Base-by-base conservation (phyloP, 2,888 invertebrate species). In the Hyalella azteca region DNA sequence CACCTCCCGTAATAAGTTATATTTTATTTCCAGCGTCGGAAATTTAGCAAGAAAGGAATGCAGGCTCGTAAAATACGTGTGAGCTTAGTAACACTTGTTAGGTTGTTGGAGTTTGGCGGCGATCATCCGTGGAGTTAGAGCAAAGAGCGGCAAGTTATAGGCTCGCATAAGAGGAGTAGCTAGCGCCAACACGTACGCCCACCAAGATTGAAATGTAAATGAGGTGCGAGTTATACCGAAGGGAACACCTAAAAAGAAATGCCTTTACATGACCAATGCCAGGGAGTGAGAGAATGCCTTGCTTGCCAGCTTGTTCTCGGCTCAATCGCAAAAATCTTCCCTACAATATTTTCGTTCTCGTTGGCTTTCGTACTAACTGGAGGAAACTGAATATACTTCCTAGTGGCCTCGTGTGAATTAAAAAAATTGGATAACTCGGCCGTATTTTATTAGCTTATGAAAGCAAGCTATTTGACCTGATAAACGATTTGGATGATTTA, bases 241-340 rank as follows among this genome's bases (percentile, higher is more conserved):
- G 66, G 66, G 66, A 66, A 36, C 66, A 66, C 66, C 66, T 66
- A 66, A 66, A 66, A 66, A 66, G 66, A 66, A 66, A 66, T 66
- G 66, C 66, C 66, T 66, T 66, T 66, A 66, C 66, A 66, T 66
- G 36, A 66, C 66, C 66, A 36, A 66, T 66, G 66, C 36, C 36
- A 66, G 36, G 7, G 66, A 66, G 54, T 26, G 54, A 54, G 54
- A 54, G 22, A n/a, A n/a, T n/a, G n/a, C 26, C 54, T 54, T 54
- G 54, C 29, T 54, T 29, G 22, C 29, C 54, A 13, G 66, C 36
- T 66, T 32, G 66, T 11, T 66, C 19, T 66, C 32, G 5, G 66
- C 66, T 66, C 36, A 66, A 66, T 54, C 22, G 29, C 54, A 54
- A 26, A 29, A 54, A 54, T 54, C 54, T 22, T 54, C 29, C 29